Conservation (phyloP, 2,797 vertebrate species). For the Eutrigla gurnardus region DNA sequence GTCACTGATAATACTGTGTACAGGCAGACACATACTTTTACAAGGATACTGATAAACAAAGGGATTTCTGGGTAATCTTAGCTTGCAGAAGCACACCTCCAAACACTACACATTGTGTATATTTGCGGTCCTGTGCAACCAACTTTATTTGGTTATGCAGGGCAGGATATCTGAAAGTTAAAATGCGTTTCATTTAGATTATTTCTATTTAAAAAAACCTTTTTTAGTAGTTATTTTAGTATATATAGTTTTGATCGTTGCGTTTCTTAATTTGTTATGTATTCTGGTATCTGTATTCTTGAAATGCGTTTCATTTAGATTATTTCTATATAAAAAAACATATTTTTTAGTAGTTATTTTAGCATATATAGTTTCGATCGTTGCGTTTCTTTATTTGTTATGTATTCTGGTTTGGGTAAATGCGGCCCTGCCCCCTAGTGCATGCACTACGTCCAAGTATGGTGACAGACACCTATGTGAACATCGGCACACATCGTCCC, state of each 20-base stretch:
- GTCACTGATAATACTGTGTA: background rate
- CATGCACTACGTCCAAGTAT: constrained; percentile 9
- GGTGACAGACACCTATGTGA: constrained; percentile 46
- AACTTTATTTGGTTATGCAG: background rate
- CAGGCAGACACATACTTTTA: background rate
- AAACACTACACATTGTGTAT: constrained; percentile 8
- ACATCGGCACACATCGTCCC: constrained; percentile 24
- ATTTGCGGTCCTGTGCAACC: constrained; percentile 5
- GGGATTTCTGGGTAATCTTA: constrained; percentile 5
- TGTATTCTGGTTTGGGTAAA: constrained; percentile 18
- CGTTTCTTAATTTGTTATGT: too few relatives aligned
- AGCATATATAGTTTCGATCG: too few relatives aligned
- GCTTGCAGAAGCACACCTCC: constrained; percentile 10
- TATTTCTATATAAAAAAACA: too few relatives aligned
- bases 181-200: background rate
- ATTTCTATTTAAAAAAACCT: background rate
- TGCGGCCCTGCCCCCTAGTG: constrained; percentile 20
- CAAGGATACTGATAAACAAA: background rate
- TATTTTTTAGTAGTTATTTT: too few relatives aligned
- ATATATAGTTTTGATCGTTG: too few relatives aligned
- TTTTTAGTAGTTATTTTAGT: too few relatives aligned
- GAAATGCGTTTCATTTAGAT: too few relatives aligned
- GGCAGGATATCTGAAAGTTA: background rate
- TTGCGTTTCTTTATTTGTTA: constrained; percentile 1
- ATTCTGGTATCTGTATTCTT: too few relatives aligned